phyloP scores from a whole-genome alignment of 2,797 vertebrate species.

The Australoheros facetus region DNA sequence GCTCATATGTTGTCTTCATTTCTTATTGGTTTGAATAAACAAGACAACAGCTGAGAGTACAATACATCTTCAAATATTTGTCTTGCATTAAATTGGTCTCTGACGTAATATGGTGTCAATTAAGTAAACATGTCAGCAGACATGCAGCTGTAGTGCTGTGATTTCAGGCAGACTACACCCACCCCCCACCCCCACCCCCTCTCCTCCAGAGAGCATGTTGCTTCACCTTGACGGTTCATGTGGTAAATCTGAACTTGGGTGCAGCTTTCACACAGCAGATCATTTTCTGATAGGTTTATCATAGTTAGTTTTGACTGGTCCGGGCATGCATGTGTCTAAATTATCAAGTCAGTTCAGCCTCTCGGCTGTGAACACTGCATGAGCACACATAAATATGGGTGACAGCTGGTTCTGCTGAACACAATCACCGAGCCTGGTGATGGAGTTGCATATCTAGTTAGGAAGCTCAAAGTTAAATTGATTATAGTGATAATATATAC shows the following conservation, averaged over 20 bases:
- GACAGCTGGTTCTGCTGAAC: neutral
- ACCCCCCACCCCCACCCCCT: too few relatives aligned
- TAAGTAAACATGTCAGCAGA: neutral
- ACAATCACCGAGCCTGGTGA: too few relatives aligned
- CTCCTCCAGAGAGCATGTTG: accelerated
- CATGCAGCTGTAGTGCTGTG: neutral
- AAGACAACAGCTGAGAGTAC: neutral
- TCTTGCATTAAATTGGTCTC: neutral
- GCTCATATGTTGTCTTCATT: constrained; percentile 15
- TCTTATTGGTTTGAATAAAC: neutral
- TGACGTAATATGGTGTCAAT: too few relatives aligned
- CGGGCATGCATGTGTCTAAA: neutral
- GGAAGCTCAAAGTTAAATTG: too few relatives aligned
- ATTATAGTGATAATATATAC: too few relatives aligned
- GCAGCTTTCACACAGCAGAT: neutral
- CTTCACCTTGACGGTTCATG: neutral
- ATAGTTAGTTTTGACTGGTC: neutral
- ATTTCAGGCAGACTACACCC: neutral
- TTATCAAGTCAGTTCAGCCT: neutral
- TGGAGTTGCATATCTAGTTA: too few relatives aligned
- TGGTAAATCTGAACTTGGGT: neutral
- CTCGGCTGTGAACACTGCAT: too few relatives aligned
- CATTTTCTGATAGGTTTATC: neutral
- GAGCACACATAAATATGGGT: neutral
- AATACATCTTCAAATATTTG: neutral